Base-by-base conservation (phyloP, 2,797 vertebrate genomes). In the Xerus rutilus region DNA sequence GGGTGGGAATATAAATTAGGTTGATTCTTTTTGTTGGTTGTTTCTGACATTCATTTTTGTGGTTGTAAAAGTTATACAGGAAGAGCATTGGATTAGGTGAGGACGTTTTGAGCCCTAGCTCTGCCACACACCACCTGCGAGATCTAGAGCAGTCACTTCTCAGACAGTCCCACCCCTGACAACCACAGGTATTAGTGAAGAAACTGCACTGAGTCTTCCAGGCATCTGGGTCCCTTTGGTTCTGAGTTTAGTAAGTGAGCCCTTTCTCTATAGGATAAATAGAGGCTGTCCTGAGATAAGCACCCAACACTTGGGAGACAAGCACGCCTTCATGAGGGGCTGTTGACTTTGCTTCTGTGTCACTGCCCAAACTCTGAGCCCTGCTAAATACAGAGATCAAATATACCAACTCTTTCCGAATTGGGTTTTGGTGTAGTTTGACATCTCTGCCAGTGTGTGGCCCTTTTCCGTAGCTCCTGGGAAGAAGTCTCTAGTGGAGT, bases 231-330 rank as follows among this genome's bases (percentile, higher is more conserved):
- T 64, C 86, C n/a, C 18, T 84, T 79, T 88, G 35, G 70, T 92
- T 90, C 52, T 62, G 35, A 96, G 86, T 59, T 76, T 96, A 93
- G 79, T 92, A 73, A 86, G 74, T 78, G 95, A 94, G 25, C 45
- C 18, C 0, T 45, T 3, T 49, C 30, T 86, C 57, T 87, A 5
- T 3, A 59, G 49, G 78, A 20, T 57, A 79, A 28, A 82, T 25
- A 93, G 86, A 83, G 23, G 52, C 59, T 59, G 14, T 17, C 39
- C 23, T 30, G 9, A 20, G 73, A 62, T 64, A 67, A 86, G 32
- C 23, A 85, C 64, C 39, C 47, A 11, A 23, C 21, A 30, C 8
- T 47, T 3, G 4, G 67, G 76, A 69, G 82, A 59, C 32, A 70
- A 64, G n/a, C 25, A 57, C 0, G 74, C 4, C 65, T 70, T 77